These are phyloP conservation scores for Neostethus bicornis DNA, from an alignment of 2,797 vertebrate species.

Conservation along the genomic window DNA sequence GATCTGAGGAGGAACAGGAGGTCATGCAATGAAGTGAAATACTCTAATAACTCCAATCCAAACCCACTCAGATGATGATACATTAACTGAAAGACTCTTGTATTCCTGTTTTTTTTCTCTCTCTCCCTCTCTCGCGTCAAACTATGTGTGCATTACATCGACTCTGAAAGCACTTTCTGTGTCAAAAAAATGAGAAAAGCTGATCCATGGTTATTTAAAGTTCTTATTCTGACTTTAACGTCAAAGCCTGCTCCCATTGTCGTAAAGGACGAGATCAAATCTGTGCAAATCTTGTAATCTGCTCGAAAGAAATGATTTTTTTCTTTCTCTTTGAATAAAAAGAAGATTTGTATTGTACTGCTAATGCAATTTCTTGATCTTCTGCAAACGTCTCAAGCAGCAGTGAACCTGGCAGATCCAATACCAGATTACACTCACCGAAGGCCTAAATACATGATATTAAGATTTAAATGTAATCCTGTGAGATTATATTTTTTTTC, in stretches of 20 bases:
- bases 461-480: slow-evolving; percentile 90
- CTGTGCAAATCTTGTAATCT: slow-evolving; percentile 87
- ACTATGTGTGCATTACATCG: slow-evolving; percentile 59
- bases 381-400: slow-evolving; percentile 78
- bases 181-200: slow-evolving; percentile 46
- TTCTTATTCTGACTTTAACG: slow-evolving; percentile 77
- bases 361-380: slow-evolving; percentile 87
- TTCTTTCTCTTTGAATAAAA: slow-evolving; percentile 36
- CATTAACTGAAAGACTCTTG: slow-evolving; percentile 92
- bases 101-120: slow-evolving; percentile 77
- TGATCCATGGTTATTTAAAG: slow-evolving; percentile 72
- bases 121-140: slow-evolving; percentile 37
- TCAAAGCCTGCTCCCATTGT: slow-evolving; percentile 51
- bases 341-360: slow-evolving; percentile 87
- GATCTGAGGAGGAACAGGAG: slow-evolving; percentile 92
- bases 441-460: slow-evolving; percentile 87
- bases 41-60: slow-evolving; percentile 95
- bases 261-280: slow-evolving; percentile 69
- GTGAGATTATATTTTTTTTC: slow-evolving; percentile 76
- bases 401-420: slow-evolving; percentile 77
- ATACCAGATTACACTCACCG: slow-evolving; percentile 79
- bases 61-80: slow-evolving; percentile 93
- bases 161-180: slow-evolving; percentile 50
- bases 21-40: slow-evolving; percentile 94
- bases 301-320: slow-evolving; percentile 76